These are phyloP conservation scores for Diachasma alloeum DNA, from an alignment of 1,140 invertebrate genomes.

Conservation along the genomic window DNA sequence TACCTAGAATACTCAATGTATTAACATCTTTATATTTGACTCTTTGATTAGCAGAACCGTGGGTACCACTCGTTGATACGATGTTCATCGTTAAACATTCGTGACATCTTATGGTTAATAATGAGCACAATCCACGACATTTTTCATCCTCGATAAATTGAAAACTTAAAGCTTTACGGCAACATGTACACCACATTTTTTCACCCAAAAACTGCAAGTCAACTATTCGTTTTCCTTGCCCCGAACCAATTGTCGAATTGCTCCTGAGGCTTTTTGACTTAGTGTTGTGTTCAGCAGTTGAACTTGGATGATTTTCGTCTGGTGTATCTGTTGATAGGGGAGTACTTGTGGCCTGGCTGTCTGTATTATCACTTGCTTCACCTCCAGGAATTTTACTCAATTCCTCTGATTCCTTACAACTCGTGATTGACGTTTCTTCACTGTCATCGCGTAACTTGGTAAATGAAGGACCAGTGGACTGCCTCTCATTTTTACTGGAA, in stretches of 20 bases:
- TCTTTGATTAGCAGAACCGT: not conserved
- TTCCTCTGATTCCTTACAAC: too few relatives aligned
- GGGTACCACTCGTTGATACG: not conserved
- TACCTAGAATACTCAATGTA: conserved; percentile 2
- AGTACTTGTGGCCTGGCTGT: too few relatives aligned
- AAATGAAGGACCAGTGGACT: too few relatives aligned
- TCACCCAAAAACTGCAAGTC: conserved; percentile 12
- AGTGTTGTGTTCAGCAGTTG: too few relatives aligned
- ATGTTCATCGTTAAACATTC: conserved; percentile 32
- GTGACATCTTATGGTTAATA: conserved; percentile 25
- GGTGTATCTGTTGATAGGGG: too few relatives aligned
- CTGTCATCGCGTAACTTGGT: too few relatives aligned
- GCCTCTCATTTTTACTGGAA: too few relatives aligned
- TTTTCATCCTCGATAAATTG: conserved; percentile 24
- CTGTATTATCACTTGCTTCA: too few relatives aligned
- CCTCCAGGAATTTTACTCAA: too few relatives aligned
- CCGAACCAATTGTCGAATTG: not conserved
- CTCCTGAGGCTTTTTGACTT: too few relatives aligned
- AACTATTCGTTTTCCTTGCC: conserved; percentile 26
- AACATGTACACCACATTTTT: conserved; percentile 26
- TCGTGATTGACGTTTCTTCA: too few relatives aligned
- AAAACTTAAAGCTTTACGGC: conserved; percentile 27
- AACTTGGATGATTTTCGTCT: too few relatives aligned
- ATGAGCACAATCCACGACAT: conserved; percentile 19
- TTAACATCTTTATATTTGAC: conserved; percentile 5